These are phyloP conservation scores for Pachymerium ferrugineum DNA, from an alignment of 2,888 invertebrate species.

Conservation along the genomic window DNA sequence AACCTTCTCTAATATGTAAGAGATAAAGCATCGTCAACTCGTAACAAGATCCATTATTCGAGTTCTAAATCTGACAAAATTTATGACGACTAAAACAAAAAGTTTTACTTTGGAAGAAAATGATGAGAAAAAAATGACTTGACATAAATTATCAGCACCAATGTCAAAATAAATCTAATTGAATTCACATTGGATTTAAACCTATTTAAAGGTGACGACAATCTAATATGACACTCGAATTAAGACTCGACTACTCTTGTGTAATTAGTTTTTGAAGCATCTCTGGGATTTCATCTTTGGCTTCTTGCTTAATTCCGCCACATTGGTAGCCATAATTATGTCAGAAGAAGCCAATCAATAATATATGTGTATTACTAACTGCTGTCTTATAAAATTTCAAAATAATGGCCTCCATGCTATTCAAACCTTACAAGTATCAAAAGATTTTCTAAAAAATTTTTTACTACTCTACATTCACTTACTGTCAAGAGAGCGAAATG, in stretches of 20 bases:
- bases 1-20: background rate
- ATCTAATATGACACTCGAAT: background rate
- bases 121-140: background rate
- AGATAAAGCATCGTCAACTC: conserved; percentile 4
- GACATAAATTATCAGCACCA: background rate
- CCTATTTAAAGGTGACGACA: background rate
- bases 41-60: background rate
- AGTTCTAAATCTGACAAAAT: conserved; percentile 3
- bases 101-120: background rate
- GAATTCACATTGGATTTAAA: conserved; percentile 4
- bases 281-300: no score
- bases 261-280: background rate
- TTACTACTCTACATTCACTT: no score
- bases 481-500: no score
- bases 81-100: background rate
- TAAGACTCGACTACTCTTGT: background rate
- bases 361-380: no score
- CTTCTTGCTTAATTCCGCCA: no score
- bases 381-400: no score
- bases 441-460: no score
- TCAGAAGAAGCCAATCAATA: no score
- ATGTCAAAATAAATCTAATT: conserved; percentile 1
- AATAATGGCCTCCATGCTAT: no score
- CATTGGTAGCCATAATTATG: no score
- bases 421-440: no score